Base-by-base conservation (phyloP, 2,888 invertebrate genomes). In the Schizaphis graminum region DNA sequence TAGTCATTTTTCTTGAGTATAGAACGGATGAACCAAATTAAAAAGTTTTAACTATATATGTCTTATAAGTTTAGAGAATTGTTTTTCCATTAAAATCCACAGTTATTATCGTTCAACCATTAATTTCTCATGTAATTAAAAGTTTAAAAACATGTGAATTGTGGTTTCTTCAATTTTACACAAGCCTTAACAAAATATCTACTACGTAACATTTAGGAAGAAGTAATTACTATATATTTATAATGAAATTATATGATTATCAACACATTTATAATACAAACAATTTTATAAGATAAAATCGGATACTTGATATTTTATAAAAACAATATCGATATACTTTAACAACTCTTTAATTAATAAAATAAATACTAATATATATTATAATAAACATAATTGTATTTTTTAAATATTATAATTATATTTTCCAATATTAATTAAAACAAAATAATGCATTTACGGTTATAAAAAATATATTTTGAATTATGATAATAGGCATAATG, bases 91-190 rank as follows among this genome's bases (percentile, higher is more conserved):
- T 77, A 77, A 77, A 77, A 77, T 35, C 77, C 77, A 16, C 53
- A 77, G 77, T 77, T 35, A 77, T 77, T 77, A 77, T 77, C 35
- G 35, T 21, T 77, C 77, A 77, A 77, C 77, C 77, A 77, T 77
- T 77, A 77, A 77, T 77, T 77, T 77, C 77, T 77, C 21, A 35
- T 77, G 35, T 77, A 77, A 77, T 77, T 77, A 77, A 77, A 77
- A 77, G 77, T 77, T 77, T 77, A 35, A 77, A 35, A 77, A 77
- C 77, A 77, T 77, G 77, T 77, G 35, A 77, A 77, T 35, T 77
- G 77, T 77, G 77, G 77, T 77, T 77, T 77, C 35, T 77, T 77
- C 67, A 67, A 67, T 67, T 35, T 67, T 35, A 35, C 35, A 35
- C 35, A 35, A 77, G 77, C 35, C 35, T n/a, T 35, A 77, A 77